Base-by-base conservation (phyloP, 2,888 invertebrate species). In the Pseudanteris insignis region DNA sequence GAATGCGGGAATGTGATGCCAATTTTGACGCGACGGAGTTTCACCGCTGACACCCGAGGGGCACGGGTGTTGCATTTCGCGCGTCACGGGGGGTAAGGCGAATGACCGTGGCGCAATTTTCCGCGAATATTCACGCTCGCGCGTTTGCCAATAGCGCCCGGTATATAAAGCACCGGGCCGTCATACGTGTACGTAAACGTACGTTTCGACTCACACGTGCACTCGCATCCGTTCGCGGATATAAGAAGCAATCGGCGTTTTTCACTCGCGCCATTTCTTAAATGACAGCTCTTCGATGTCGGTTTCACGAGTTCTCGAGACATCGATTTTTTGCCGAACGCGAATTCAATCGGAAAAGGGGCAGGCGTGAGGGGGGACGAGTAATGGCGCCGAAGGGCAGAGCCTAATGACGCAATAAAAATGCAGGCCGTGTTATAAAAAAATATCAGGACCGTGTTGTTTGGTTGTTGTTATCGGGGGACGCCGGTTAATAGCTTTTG, bases 171-270 rank as follows among this genome's bases (percentile, higher is more conserved):
- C n/a, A n/a, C n/a, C n/a, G n/a, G n/a, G n/a, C n/a, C n/a, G n/a
- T n/a, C n/a, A n/a, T n/a, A n/a, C n/a, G n/a, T n/a, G n/a, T n/a
- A n/a, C n/a, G n/a, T n/a, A n/a, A n/a, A n/a, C n/a, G n/a, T n/a
- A n/a, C n/a, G n/a, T n/a, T n/a, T n/a, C n/a, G n/a, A n/a, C n/a
- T n/a, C 28, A 33, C 9, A 26, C 13, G 25, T 24, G 12, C 36
- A n/a, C 13, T 9, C 26, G 15, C 41, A 32, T 33, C 33, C 28
- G 8, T 8, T 30, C 15, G 25, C 24, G 29, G 24, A 47, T 47
- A 51, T 51, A 55, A 57, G 62, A 41, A 62, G 62, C 48, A 53
- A 62, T 57, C 53, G 51, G 47, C 34, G 43, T 51, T 57, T 62
- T 62, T 57, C 53, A 53, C 32, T 48, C 18, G 44, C 57, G 25